Percentiles rank a stretch among this genome's conserved stretches.
These are phyloP conservation scores for Lasioglossum albipes DNA, from an alignment of 1,140 invertebrate genomes.

Conservation along the genomic window DNA sequence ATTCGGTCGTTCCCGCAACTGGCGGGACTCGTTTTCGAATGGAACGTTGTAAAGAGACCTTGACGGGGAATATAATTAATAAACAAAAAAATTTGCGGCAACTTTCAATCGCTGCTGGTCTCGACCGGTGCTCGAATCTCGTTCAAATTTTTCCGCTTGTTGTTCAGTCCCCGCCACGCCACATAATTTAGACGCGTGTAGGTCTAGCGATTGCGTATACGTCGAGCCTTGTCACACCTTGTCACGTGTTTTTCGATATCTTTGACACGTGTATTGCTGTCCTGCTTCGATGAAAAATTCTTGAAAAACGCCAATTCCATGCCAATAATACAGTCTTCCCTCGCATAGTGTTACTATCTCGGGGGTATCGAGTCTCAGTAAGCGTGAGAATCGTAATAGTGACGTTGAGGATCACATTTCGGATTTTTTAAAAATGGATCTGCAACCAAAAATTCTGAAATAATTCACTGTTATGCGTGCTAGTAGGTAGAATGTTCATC, in stretches of 20 bases:
- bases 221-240: conserved; percentile 55
- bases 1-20: neutral
- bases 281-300: neutral
- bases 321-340: too few relatives aligned
- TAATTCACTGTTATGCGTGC: too few relatives aligned
- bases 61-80: conserved; percentile 69
- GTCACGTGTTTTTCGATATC: conserved; percentile 33
- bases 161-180: conserved; percentile 15
- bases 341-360: too few relatives aligned
- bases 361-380: too few relatives aligned
- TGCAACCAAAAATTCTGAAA: too few relatives aligned
- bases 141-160: conserved; percentile 36
- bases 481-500: too few relatives aligned
- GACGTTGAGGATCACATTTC: too few relatives aligned
- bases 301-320: too few relatives aligned
- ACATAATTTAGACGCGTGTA: conserved; percentile 52
- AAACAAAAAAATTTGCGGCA: conserved; percentile 63
- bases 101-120: conserved; percentile 65
- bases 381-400: too few relatives aligned
- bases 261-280: neutral
- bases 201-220: conserved; percentile 39
- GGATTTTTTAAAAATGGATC: too few relatives aligned
- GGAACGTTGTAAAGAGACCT: conserved; percentile 63
- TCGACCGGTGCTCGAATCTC: conserved; percentile 44
- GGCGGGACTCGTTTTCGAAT: conserved; percentile 40